phyloP scores from a whole-genome alignment of 2,888 invertebrate species.

The Minunthozetes semirufus region DNA sequence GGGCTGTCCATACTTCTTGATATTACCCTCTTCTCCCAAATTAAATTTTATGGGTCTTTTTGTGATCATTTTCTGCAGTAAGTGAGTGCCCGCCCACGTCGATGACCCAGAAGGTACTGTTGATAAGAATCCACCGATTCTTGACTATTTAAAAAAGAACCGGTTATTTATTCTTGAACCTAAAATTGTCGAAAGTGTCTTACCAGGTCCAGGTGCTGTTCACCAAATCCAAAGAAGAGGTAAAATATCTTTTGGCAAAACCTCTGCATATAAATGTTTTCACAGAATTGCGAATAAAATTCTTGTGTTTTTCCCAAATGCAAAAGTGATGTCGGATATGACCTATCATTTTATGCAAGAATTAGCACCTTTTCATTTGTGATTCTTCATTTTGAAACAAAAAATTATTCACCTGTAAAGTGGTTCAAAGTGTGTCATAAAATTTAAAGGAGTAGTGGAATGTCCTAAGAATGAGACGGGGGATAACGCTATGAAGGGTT shows the following conservation, averaged over 20 bases:
- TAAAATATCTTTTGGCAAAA: constrained; percentile 26
- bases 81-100: constrained; percentile 1
- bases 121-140: background rate
- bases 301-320: background rate
- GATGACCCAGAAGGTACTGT: constrained; percentile 6
- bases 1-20: constrained; percentile 1
- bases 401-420: background rate
- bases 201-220: background rate
- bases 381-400: too few species aligned
- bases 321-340: constrained; percentile 19
- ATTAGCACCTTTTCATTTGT: too few species aligned
- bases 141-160: too few species aligned
- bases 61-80: constrained; percentile 5
- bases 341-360: background rate
- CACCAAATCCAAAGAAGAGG: background rate
- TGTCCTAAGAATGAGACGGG: constrained; percentile 32
- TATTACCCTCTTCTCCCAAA: constrained; percentile 19
- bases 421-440: constrained; percentile 8
- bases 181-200: background rate
- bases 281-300: constrained; percentile 7
- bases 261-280: constrained; percentile 1
- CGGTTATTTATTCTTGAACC: too few species aligned
- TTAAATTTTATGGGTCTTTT: constrained; percentile 4
- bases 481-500: constrained; percentile 35
- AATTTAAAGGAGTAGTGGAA: constrained; percentile 30